These are phyloP conservation scores for Ictidomys tridecemlineatus DNA, from an alignment of 2,113 vertebrate species.

Conservation along the genomic window DNA sequence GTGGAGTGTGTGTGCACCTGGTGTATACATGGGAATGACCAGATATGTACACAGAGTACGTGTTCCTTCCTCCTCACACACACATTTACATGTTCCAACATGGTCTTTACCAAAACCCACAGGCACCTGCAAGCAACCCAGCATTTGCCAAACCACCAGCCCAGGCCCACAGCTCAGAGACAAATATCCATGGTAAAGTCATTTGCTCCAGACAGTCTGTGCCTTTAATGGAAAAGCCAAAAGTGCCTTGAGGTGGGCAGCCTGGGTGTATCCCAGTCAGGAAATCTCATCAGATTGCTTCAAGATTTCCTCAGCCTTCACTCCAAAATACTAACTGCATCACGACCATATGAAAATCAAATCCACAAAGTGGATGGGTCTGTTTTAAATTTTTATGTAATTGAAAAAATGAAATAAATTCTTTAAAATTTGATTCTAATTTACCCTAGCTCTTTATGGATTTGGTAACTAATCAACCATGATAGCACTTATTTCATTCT, in stretches of 20 bases:
- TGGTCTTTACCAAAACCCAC: not conserved
- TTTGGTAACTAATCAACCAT: slow-evolving; percentile 76
- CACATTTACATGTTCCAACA: not conserved
- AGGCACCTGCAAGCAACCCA: slow-evolving; percentile 46
- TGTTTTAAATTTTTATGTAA: slow-evolving; percentile 80
- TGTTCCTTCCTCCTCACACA: not conserved
- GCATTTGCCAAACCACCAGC: slow-evolving; percentile 37
- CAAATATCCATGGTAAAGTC: slow-evolving; percentile 56
- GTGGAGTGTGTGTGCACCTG: not conserved
- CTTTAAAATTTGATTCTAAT: slow-evolving; percentile 79
- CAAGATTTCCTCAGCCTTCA: slow-evolving; percentile 58
- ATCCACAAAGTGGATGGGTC: slow-evolving; percentile 58
- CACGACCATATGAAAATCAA: slow-evolving; percentile 59
- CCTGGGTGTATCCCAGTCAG: slow-evolving; percentile 54
- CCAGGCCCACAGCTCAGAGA: slow-evolving; percentile 19
- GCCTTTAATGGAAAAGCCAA: slow-evolving; percentile 69
- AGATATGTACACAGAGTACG: not conserved
- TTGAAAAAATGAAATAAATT: slow-evolving; percentile 80
- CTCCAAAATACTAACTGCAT: slow-evolving; percentile 48
- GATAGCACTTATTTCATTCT: slow-evolving; percentile 73
- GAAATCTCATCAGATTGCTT: slow-evolving; percentile 77
- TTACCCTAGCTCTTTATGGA: slow-evolving; percentile 77
- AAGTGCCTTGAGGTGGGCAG: slow-evolving; percentile 53
- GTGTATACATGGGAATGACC: not conserved
- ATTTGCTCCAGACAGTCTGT: slow-evolving; percentile 66